Evolutionary conservation across 1,140 invertebrate genomes (phyloP), one percentile per base, ranked within the genome.

Genomic region (Chlorops oryzae): DNA sequence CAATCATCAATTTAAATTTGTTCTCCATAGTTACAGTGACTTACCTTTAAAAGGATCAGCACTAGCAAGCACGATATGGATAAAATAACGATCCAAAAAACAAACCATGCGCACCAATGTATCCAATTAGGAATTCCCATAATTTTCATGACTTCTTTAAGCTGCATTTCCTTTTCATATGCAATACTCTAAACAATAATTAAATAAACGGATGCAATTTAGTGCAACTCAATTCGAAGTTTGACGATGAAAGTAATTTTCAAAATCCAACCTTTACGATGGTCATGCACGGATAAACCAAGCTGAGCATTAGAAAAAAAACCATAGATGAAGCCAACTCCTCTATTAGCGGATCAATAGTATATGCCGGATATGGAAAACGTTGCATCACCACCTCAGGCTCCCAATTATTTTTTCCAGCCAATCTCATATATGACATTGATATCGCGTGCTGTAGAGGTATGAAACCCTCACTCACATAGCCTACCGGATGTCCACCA

Each of bases 61-160:
- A n/a, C n/a, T n/a, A n/a, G n/a, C n/a, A n/a, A n/a, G n/a, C n/a
- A n/a, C n/a, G 79, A 79, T 44, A 86, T 74, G 2, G 82, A 45
- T 5, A 88, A 68, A 55, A 86, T 83, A 10, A 82, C 65, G 54
- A 87, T 81, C 42, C 81, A 80, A 59, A 87, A 85, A 27, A 83
- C 68, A 62, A 87, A 90, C 86, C 88, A 90, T 2, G 86, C 85
- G 5, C 78, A 62, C 86, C 87, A 90, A 59, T 90, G 87, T 21
- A 90, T 58, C 81, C 83, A 88, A 52, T 80, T 84, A 12, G 80
- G 78, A 13, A 91, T 66, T 6, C 88, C 88, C 87, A 91, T 88
- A 62, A 89, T 84, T 65, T 85, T 87, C 85, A 89, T 88, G 2
- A 83, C 82, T 77, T 88, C 87, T 73, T 81, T 82, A 3, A 82